These are phyloP conservation scores for Tricholauxania praeusta DNA, from an alignment of 2,888 invertebrate genomes.

Conservation along the genomic window DNA sequence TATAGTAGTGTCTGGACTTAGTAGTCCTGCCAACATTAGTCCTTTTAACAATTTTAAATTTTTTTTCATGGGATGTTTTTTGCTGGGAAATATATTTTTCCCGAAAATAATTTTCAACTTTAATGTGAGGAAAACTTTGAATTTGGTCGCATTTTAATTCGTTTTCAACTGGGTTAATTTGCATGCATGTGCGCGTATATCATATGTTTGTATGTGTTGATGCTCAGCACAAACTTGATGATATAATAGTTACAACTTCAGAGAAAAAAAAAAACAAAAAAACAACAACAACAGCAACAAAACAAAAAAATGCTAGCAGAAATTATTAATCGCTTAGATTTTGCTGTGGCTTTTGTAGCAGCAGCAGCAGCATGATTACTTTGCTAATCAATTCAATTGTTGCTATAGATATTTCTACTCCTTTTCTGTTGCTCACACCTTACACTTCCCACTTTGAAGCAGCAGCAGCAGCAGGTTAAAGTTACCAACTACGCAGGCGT, in stretches of 20 bases:
- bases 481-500: constrained; percentile 10
- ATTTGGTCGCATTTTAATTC: too few relatives aligned
- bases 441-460: constrained; percentile 6
- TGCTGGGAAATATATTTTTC: too few relatives aligned
- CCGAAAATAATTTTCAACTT: too few relatives aligned
- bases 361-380: constrained; percentile 1
- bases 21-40: too few relatives aligned
- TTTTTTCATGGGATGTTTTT: accelerated
- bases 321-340: constrained; percentile 22
- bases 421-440: neutral
- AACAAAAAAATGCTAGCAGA: constrained; percentile 11
- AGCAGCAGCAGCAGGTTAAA: neutral
- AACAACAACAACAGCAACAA: constrained; percentile 13
- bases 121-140: too few relatives aligned
- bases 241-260: neutral
- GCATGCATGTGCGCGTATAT: neutral
- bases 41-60: too few relatives aligned
- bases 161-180: neutral
- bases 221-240: constrained; percentile 4
- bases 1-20: too few relatives aligned
- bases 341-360: constrained; percentile 38
- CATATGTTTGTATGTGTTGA: constrained; percentile 19
- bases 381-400: neutral
- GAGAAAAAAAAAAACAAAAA: neutral
- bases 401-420: constrained; percentile 13